Conservation (phyloP, 2,113 vertebrate genomes). For the Callocephalon fimbriatum region DNA sequence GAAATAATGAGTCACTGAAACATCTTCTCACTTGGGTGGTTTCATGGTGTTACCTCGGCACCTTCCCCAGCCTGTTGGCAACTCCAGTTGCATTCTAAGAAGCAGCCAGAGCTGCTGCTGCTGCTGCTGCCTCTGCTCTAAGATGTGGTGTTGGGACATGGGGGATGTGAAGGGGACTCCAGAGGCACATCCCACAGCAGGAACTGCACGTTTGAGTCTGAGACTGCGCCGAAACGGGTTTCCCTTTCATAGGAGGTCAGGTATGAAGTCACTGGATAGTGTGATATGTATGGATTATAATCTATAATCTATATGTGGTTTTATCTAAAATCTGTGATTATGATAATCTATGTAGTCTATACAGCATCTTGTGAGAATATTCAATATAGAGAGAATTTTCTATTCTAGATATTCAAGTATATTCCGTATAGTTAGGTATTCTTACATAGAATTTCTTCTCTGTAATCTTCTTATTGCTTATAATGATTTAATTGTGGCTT, state of each 20-base stretch:
- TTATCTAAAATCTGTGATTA: not conserved
- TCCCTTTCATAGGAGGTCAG: rapidly evolving
- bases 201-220: rapidly evolving
- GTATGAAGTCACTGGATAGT: not conserved
- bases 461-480: not conserved
- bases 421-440: rapidly evolving
- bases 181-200: not conserved
- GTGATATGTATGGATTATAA: rapidly evolving
- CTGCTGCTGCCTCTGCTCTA: not conserved
- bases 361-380: not conserved
- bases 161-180: not conserved
- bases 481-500: rapidly evolving
- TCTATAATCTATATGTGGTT: rapidly evolving
- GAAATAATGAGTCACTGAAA: not conserved
- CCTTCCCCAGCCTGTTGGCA: not conserved
- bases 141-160: not conserved
- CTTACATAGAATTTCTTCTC: rapidly evolving
- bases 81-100: not conserved
- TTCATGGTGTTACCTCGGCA: not conserved
- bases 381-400: rapidly evolving
- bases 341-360: rapidly evolving
- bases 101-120: not conserved
- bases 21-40: not conserved
- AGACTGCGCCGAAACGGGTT: rapidly evolving
- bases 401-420: not conserved